Base-by-base conservation (phyloP, 2,797 vertebrate species). In the Pipistrellus pygmaeus region DNA sequence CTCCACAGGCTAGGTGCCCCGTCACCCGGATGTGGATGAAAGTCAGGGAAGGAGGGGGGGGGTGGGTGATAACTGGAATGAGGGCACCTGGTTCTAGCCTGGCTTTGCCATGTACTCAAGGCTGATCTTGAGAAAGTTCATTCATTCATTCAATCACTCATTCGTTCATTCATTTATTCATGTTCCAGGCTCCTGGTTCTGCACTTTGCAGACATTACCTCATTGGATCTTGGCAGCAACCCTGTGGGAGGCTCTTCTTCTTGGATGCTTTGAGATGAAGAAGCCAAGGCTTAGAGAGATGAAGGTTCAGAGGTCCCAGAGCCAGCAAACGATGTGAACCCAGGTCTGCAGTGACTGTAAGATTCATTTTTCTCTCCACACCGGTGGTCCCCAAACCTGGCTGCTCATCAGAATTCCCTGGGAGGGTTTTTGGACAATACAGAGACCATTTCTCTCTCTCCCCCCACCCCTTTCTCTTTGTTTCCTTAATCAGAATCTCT, bases 21-120 rank as follows among this genome's bases (percentile, higher is more conserved):
- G 2, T 25, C 66, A 55, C 27, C 55, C 93, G 87, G 72, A 95
- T 94, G 68, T 87, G 80, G 38, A 11, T 68, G 30, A 68, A 27
- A 93, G 84, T 38, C 80, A 71, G 77, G 30, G 75, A 60, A n/a
- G 44, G 10, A 27, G 51, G 2, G 13, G 51, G 2, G 13, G 27
- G 44, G 44, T 44, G 44, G 44, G 9, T 27, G 53, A 18, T 69
- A 18, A 12, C 55, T 55, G 35, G 7, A n/a, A n/a, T 14, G 46
- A 81, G 73, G 41, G 38, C 10, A 7, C 41, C 87, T 9, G 60
- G 51, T 35, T 41, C 88, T 62, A n/a, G 41, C 53, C n/a, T 27
- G 55, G 55, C 48, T 87, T 12, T 66, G 60, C 68, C 17, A 18
- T 68, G 71, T 38, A 10, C 51, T 80, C 32, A 20, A 51, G 11